Percentiles rank a stretch among this genome's conserved stretches.
Conservation (phyloP, 35 echinoderm and acorn worm species). For the Patiria miniata region DNA sequence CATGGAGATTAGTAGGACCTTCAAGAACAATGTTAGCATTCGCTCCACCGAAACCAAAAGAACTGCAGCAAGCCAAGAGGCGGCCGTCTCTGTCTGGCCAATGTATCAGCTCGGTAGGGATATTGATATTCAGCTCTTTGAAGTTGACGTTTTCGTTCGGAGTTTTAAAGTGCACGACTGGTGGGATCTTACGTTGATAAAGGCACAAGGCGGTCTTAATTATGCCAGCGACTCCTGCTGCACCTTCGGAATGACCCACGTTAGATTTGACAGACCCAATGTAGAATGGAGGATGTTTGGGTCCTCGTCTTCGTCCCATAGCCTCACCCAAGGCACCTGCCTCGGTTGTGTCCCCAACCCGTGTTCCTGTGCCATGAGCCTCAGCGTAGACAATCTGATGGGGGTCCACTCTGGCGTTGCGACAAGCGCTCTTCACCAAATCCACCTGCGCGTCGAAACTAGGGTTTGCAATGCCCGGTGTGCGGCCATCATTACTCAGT, state of each 20-base stretch:
- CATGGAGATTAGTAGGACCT: no score
- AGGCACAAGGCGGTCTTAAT: slow-evolving; percentile 66
- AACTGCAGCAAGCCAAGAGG: slow-evolving; percentile 46
- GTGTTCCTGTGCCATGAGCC: slow-evolving; percentile 62
- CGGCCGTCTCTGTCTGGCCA: slow-evolving; percentile 47
- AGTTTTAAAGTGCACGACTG: slow-evolving; percentile 57
- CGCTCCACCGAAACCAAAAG: slow-evolving; percentile 80
- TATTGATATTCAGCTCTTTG: slow-evolving; percentile 41
- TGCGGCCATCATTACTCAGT: slow-evolving; percentile 71
- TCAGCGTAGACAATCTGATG: slow-evolving; percentile 28
- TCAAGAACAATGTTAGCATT: slow-evolving; percentile 54
- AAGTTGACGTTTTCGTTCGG: slow-evolving; percentile 55
- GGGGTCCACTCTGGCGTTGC: slow-evolving; percentile 45
- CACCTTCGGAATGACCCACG: slow-evolving; percentile 78
- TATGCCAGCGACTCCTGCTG: slow-evolving; percentile 70
- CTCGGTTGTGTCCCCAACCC: slow-evolving; percentile 57
- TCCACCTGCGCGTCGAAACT: slow-evolving; percentile 46
- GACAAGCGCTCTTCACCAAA: slow-evolving; percentile 38
- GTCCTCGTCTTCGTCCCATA: slow-evolving; percentile 26
- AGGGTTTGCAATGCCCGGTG: slow-evolving; percentile 59
- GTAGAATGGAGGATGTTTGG: slow-evolving; percentile 36
- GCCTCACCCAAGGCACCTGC: slow-evolving; percentile 43
- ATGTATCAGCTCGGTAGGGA: slow-evolving; percentile 27
- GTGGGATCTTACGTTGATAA: slow-evolving; percentile 49
- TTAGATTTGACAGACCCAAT: slow-evolving; percentile 90